These are phyloP conservation scores for Seriola dumerili DNA, from an alignment of 2,113 vertebrate genomes.

Conservation along the genomic window DNA sequence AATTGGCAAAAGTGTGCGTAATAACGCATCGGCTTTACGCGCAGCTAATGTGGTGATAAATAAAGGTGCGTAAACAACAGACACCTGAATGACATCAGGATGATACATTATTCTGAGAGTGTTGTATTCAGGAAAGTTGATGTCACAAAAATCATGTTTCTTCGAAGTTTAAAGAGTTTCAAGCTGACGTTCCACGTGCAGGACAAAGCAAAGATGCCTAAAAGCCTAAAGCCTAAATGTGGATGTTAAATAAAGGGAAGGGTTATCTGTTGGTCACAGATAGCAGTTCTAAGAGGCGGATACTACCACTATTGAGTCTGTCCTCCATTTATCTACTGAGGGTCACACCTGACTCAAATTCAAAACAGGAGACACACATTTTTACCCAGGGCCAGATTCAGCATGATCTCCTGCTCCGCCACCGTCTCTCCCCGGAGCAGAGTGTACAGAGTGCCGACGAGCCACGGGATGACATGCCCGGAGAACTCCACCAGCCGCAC, in stretches of 20 bases:
- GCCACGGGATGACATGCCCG: conserved; percentile 90
- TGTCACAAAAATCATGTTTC: neutral
- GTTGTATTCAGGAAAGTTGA: neutral
- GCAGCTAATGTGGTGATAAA: neutral
- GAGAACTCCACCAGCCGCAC: conserved; percentile 93
- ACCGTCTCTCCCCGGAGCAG: conserved; percentile 86
- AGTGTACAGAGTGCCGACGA: conserved; percentile 88
- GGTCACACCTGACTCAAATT: neutral
- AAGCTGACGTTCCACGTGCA: neutral
- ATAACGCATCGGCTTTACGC: conserved; percentile 12
- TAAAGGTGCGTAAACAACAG: neutral
- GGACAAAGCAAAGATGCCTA: no score
- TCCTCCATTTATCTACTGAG: neutral
- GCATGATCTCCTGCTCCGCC: conserved; percentile 89
- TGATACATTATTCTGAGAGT: neutral
- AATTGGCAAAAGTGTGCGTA: conserved; percentile 40
- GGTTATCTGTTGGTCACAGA: neutral
- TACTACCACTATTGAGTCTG: neutral
- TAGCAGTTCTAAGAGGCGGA: neutral
- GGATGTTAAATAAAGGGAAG: no score
- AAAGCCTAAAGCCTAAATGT: neutral
- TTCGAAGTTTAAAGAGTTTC: neutral
- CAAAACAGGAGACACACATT: neutral
- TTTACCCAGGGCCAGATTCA: conserved; percentile 91
- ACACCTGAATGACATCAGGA: neutral